Percentiles rank a stretch among this genome's conserved stretches.
phyloP scores from a whole-genome alignment of 2,888 invertebrate species.

The Drosophila ochracea region DNA sequence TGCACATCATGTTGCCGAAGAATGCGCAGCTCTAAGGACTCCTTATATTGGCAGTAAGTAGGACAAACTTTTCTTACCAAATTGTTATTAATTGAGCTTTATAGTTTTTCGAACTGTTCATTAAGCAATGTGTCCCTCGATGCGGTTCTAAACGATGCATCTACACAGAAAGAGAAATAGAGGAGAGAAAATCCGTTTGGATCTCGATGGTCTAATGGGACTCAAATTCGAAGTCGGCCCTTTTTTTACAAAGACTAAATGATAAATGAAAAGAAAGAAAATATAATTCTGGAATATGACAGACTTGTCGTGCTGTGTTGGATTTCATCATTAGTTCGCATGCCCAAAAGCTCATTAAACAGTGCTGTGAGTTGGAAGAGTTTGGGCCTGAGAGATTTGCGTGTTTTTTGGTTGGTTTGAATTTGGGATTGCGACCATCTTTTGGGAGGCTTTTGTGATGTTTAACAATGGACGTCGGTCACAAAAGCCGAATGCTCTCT shows the following conservation, averaged over 20 bases:
- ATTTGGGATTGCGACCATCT: constrained; percentile 14
- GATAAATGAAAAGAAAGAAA: neutral
- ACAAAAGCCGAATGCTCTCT: constrained; percentile 54
- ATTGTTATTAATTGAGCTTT: constrained; percentile 81
- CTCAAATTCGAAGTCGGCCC: neutral
- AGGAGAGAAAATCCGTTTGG: neutral
- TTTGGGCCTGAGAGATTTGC: constrained; percentile 10
- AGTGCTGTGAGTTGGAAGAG: neutral
- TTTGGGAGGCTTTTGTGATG: constrained; percentile 41
- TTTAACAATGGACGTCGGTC: constrained; percentile 48
- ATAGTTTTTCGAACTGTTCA: constrained; percentile 74
- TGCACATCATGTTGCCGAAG: constrained; percentile 1
- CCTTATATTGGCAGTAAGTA: constrained; percentile 41
- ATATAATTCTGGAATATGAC: neutral
- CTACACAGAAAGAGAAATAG: neutral
- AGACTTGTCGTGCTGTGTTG: constrained; percentile 1
- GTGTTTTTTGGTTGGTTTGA: constrained; percentile 41
- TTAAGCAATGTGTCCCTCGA: constrained; percentile 53
- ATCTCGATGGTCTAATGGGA: neutral
- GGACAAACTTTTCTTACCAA: constrained; percentile 63
- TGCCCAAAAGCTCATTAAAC: constrained; percentile 9
- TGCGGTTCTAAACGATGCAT: constrained; percentile 30
- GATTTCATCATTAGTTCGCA: constrained; percentile 3
- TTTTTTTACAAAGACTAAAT: neutral
- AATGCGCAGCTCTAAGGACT: constrained; percentile 5